phyloP scores from a whole-genome alignment of 2,888 invertebrate genomes.

The Hartigia nigra region DNA sequence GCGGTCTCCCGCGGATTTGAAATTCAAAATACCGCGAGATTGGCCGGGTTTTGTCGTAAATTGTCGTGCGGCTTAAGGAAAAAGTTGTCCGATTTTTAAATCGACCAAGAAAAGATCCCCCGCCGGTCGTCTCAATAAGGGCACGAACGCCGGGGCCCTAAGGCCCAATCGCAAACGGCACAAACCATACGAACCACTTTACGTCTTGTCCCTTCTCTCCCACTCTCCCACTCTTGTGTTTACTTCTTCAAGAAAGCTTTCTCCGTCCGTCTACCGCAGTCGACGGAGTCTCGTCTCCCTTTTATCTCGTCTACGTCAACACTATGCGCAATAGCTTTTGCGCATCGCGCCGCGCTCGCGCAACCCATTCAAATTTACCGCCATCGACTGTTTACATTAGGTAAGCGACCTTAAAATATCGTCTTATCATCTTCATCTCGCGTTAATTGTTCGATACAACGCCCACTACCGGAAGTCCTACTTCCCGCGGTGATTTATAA shows the following conservation, averaged over 20 bases:
- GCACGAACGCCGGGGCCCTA: background rate
- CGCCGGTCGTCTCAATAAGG: conserved; percentile 45
- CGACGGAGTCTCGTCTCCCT: background rate
- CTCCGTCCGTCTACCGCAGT: background rate
- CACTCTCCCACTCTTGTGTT: background rate
- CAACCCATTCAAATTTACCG: background rate
- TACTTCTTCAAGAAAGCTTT: background rate
- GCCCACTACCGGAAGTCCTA: conserved; percentile 53
- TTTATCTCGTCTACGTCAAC: background rate
- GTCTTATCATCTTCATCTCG: conserved; percentile 19
- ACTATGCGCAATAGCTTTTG: background rate
- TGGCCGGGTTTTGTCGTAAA: conserved; percentile 54
- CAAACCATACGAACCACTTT: conserved; percentile 4
- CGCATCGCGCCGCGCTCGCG: background rate
- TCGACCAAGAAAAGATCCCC: conserved; percentile 30
- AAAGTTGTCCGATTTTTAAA: conserved; percentile 51
- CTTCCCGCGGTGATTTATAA: conserved; percentile 47
- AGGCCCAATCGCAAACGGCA: background rate
- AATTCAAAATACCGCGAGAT: conserved; percentile 49
- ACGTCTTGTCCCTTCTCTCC: background rate
- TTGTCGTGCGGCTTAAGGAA: conserved; percentile 43
- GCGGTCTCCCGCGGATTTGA: conserved; percentile 36
- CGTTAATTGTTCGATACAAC: conserved; percentile 51
- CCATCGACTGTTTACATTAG: background rate
- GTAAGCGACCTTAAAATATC: conserved; percentile 12